A percentile compares a stretch with the other conserved stretches of the same genome.
These are phyloP conservation scores for Sphecodes monilicornis DNA, from an alignment of 2,888 invertebrate genomes.

Conservation along the genomic window DNA sequence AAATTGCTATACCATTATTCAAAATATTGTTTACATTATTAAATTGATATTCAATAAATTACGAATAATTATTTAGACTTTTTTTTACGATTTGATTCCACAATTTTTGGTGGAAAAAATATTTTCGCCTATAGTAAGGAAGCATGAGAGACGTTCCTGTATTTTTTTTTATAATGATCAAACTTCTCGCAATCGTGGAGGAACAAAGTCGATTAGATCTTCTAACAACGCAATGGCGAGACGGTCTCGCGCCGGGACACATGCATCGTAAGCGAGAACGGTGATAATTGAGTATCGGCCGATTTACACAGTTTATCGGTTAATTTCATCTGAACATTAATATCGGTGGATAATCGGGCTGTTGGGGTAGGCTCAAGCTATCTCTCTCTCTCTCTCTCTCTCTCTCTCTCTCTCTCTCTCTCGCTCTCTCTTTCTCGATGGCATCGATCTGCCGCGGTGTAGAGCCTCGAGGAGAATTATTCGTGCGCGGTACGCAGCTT, in stretches of 20 bases:
- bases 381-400: background rate
- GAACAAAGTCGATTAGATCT: background rate
- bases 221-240: background rate
- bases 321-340: slow-evolving; percentile 65
- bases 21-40: too few species aligned
- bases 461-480: slow-evolving; percentile 52
- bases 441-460: slow-evolving; percentile 24
- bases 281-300: slow-evolving; percentile 38
- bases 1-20: too few species aligned
- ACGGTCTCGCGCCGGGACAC: background rate
- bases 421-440: background rate
- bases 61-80: too few species aligned
- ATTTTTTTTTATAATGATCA: too few species aligned
- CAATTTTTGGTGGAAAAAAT: too few species aligned
- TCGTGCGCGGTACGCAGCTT: slow-evolving; percentile 39
- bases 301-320: slow-evolving; percentile 56
- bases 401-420: background rate
- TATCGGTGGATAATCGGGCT: slow-evolving; percentile 51
- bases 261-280: background rate
- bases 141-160: too few species aligned
- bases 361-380: slow-evolving; percentile 18
- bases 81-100: too few species aligned
- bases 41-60: too few species aligned
- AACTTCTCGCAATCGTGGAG: background rate
- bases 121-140: too few species aligned